Percentiles rank a stretch among this genome's conserved stretches.
These are phyloP conservation scores for Microchirus variegatus DNA, from an alignment of 2,797 vertebrate genomes.

Conservation along the genomic window DNA sequence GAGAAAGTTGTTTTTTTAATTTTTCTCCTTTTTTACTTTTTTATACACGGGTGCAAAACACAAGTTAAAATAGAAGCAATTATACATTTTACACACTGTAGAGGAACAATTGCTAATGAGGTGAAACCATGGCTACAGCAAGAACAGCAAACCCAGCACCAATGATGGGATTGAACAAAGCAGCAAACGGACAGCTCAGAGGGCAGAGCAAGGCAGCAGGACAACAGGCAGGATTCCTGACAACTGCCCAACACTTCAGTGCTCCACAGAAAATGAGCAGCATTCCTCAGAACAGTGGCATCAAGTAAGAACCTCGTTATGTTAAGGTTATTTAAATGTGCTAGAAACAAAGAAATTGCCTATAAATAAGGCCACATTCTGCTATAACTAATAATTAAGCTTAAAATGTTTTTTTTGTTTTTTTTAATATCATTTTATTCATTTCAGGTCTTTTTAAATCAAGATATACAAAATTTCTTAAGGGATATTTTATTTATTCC, in stretches of 20 bases:
- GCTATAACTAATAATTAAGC: too few relatives aligned
- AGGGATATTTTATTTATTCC: too few relatives aligned
- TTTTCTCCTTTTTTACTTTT: slow-evolving; percentile 53
- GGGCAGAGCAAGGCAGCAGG: slow-evolving; percentile 62
- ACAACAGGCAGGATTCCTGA: slow-evolving; percentile 46
- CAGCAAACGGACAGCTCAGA: slow-evolving; percentile 73
- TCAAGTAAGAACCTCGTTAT: slow-evolving; percentile 69
- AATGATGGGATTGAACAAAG: slow-evolving; percentile 74
- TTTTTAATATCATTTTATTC: too few relatives aligned
- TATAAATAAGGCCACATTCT: too few relatives aligned
- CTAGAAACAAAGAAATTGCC: too few relatives aligned
- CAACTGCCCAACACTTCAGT: slow-evolving; percentile 50
- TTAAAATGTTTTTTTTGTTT: too few relatives aligned
- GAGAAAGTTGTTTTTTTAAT: slow-evolving; percentile 28
- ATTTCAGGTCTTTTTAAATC: too few relatives aligned
- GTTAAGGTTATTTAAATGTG: too few relatives aligned
- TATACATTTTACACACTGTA: slow-evolving; percentile 23
- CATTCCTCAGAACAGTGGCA: slow-evolving; percentile 74
- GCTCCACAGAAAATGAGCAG: slow-evolving; percentile 63
- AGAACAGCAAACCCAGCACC: slow-evolving; percentile 76
- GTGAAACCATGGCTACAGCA: slow-evolving; percentile 75
- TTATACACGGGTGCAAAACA: slow-evolving; percentile 23
- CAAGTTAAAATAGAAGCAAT: slow-evolving; percentile 10
- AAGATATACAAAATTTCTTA: too few relatives aligned
- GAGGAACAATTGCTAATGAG: slow-evolving; percentile 20